A percentile compares a stretch with the other conserved stretches of the same genome.
phyloP scores from a whole-genome alignment of 2,888 invertebrate species.

The Capitulum mitella region DNA sequence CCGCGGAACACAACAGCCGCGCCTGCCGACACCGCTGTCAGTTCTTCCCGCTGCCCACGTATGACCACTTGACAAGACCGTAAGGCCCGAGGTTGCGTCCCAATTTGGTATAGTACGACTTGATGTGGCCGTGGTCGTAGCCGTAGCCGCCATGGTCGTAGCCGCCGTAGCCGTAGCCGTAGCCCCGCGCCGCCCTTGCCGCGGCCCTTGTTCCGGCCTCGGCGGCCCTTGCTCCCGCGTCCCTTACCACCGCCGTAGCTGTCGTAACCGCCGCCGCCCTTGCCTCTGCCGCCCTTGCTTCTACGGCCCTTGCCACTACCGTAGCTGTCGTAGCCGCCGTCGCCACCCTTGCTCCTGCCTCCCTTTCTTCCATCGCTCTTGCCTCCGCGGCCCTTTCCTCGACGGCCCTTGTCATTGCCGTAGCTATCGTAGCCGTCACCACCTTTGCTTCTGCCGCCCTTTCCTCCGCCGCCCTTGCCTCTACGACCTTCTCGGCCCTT shows the following conservation, averaged over 20 bases:
- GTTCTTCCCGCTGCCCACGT: background rate
- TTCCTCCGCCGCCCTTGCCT: too few species aligned
- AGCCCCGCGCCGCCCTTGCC: background rate
- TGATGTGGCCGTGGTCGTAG: slow-evolving; percentile 4
- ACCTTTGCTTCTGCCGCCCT: too few species aligned
- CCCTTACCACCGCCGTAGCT: background rate
- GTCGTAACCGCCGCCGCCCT: background rate
- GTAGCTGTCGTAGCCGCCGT: too few species aligned
- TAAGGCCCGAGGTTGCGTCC: background rate
- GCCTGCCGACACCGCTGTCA: background rate
- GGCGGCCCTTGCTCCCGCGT: background rate
- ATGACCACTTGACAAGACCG: background rate
- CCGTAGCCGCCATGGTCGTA: background rate
- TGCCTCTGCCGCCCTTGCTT: background rate
- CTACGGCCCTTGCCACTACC: too few species aligned
- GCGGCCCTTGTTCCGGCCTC: background rate
- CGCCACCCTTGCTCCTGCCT: too few species aligned
- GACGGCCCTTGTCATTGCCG: too few species aligned
- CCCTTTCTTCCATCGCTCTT: too few species aligned
- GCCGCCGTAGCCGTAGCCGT: background rate
- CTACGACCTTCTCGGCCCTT: too few species aligned
- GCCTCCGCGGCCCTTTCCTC: too few species aligned
- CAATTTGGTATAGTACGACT: background rate
- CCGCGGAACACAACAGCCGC: too few species aligned
- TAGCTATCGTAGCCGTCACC: too few species aligned